Base-by-base conservation (phyloP, 2,888 invertebrate genomes). In the Drosophila subquinaria region DNA sequence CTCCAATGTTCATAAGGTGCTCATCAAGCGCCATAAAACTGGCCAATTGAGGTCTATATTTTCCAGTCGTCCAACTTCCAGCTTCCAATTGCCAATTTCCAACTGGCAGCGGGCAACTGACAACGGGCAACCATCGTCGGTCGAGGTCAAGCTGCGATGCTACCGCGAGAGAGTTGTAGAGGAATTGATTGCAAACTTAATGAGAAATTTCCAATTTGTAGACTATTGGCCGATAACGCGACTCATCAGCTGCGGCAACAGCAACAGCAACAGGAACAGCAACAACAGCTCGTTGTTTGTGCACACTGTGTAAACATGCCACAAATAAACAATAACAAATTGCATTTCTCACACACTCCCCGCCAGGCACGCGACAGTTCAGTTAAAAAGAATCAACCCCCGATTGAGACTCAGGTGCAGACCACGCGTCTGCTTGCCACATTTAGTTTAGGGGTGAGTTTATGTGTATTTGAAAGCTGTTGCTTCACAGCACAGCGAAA, bases 321-420 rank as follows among this genome's bases (percentile, higher is more conserved):
- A 59, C 52, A 75, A 78, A 79, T 73, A 85, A 61, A 67, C 69
- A 86, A 70, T 77, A 88, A 85, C 83, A 64, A 84, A 84, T 78
- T 88, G 81, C 71, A 69, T 63, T 85, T 85, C 82, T 61, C 85
- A 85, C 74, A 72, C 13, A 55, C n/a, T n/a, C 23, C 15, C 5
- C 4, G 35, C 67, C 67, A 51, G 81, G 80, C 83, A 84, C 83
- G 88, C 77, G 80, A 59, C 76, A 13, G 5, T 23, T 6, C 8
- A 6, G 30, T 30, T 8, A 8, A 9, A 45, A 66, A 70, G 42
- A 30, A 30, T 8, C 75, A 73, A 79, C 80, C 83, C 82, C 45
- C 51, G 48, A 71, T 42, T 48, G 48, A 50, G 72, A 74, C 72
- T 60, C 73, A 76, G 80, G 68, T 75, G 69, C 76, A 60, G 67